Conservation (phyloP, 2,113 vertebrate species). For the Oenanthe melanoleuca region DNA sequence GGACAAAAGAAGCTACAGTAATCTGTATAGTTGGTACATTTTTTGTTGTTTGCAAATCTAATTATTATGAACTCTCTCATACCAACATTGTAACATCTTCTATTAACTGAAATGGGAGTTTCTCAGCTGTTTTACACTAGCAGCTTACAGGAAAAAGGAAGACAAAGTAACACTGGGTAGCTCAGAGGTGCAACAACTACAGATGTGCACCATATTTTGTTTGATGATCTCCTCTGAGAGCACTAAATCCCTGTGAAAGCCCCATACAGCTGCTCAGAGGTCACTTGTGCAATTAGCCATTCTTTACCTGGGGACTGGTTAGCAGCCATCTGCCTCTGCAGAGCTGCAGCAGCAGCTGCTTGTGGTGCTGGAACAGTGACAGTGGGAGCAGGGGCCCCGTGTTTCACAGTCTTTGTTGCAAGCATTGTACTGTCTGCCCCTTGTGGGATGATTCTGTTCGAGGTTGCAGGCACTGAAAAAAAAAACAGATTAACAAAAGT, state of each 20-base stretch:
- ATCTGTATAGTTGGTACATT: background rate
- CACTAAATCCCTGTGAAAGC: background rate
- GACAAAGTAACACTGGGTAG: background rate
- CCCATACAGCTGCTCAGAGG: background rate
- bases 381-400: slow-evolving; percentile 83
- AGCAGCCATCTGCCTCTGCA: slow-evolving; percentile 90
- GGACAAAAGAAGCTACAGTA: background rate
- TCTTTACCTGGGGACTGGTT: slow-evolving; percentile 85
- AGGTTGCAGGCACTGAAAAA: slow-evolving; percentile 48
- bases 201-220: background rate
- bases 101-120: background rate
- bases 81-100: background rate
- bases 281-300: background rate
- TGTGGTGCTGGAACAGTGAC: slow-evolving; percentile 86
- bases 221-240: background rate
- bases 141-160: background rate
- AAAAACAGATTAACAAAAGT: background rate
- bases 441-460: slow-evolving; percentile 77
- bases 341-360: slow-evolving; percentile 88
- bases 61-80: background rate
- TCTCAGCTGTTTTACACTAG: background rate
- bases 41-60: background rate
- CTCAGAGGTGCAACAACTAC: background rate
- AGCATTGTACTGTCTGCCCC: slow-evolving; percentile 92
- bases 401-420: slow-evolving; percentile 93